Base-by-base conservation (phyloP, 2,113 vertebrate genomes). In the Brachyistius frenatus region DNA sequence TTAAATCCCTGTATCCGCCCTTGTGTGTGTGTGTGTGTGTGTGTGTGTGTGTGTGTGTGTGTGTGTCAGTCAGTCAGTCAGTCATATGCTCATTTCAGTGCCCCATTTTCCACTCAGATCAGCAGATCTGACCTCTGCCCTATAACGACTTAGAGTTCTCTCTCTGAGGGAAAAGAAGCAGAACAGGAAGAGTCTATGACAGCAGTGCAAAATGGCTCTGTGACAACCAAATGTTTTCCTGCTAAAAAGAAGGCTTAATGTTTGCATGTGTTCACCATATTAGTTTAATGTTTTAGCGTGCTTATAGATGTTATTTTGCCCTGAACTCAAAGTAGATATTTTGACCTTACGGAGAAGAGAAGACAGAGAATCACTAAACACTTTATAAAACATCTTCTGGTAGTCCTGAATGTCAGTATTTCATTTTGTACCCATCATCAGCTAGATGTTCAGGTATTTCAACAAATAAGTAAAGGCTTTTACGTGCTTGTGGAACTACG, bases 61-160 rank as follows among this genome's bases (percentile, higher is more conserved):
- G 35, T 3, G 0, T 75, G 68, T 49, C n/a, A n/a, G 37, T 30
- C 23, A 23, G 23, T 23, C 23, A 23, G 23, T 23, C 23, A 23
- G 23, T 52, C 30, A 4, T 55, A 5, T 37, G 36, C 2, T 67
- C 2, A 36, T 67, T 70, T 60, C 16, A 68, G 6, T 37, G 5
- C 33, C 15, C 54, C 11, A 36, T 80, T 80, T 80, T 62, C n/a
- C 23, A 47, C 44, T 76, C 16, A 30, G 7, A 53, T 68, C 33
- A 50, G 35, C 36, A 44, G 15, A 6, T 67, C 13, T 57, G 44
- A 41, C 62, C 47, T 44, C 41, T 33, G 23, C 14, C n/a, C 35
- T 35, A 15, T 7, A 46, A 10, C 1, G 10, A 37, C 6, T 36
- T 44, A 14, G 41, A 39, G 13, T 23, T 76, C 4, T 58, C 6